Evolutionary conservation across 2,888 invertebrate species (phyloP).

Genomic region (Netelia melanura): DNA sequence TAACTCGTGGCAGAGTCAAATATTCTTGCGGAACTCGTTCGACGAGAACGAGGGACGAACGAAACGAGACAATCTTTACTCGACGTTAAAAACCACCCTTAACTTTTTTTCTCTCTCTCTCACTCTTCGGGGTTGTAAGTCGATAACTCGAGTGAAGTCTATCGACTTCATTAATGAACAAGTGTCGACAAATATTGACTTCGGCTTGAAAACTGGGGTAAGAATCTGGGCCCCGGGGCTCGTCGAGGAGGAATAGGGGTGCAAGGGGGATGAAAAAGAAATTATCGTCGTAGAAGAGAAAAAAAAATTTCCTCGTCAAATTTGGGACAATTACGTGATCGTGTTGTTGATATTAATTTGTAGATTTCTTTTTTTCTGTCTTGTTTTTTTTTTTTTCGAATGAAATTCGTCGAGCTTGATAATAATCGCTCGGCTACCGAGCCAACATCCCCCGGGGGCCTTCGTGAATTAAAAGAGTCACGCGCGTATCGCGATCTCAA

Average conservation of each 20-base stretch:
- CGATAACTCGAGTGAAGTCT: conserved; percentile 77
- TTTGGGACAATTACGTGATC: background rate
- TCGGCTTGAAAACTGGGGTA: conserved; percentile 79
- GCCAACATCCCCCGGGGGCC: too few species aligned
- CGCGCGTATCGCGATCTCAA: background rate
- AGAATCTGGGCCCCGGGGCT: conserved; percentile 20
- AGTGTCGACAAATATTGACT: conserved; percentile 83
- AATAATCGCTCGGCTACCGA: background rate
- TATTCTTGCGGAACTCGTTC: conserved; percentile 44
- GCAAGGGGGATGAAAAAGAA: background rate
- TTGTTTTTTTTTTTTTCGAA: too few species aligned
- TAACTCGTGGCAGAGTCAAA: background rate
- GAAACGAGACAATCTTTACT: conserved; percentile 40
- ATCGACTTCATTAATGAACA: conserved; percentile 81
- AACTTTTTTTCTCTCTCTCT: background rate
- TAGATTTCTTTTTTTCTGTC: too few species aligned
- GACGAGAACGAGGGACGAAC: conserved; percentile 8
- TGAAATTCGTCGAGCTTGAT: background rate
- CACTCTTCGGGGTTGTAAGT: conserved; percentile 53
- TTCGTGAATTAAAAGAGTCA: conserved; percentile 21
- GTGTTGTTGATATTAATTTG: background rate
- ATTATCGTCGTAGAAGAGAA: background rate
- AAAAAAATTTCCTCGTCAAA: background rate
- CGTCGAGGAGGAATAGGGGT: background rate
- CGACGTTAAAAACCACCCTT: conserved; percentile 8